Evolutionary conservation across 2,113 vertebrate species (phyloP), one percentile per base, ranked within the genome.

Genomic region (Notothenia rossii): DNA sequence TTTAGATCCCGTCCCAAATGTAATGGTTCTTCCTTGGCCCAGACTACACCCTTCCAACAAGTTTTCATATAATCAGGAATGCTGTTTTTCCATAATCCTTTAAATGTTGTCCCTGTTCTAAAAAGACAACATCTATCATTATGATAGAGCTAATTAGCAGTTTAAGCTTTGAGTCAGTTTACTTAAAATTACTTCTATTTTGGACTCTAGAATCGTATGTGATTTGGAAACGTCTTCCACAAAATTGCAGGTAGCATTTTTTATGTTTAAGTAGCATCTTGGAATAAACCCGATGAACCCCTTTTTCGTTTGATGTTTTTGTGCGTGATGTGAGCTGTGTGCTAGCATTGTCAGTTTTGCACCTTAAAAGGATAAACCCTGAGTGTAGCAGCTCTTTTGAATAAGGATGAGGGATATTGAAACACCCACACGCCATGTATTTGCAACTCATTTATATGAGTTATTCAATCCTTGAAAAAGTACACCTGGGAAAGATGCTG

Each of bases 391-490:
- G 87, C 51, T 45, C 69, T 58, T 29, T 83, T 88, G 75, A 86
- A 88, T 93, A 93, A 90, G 81, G 18, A 89, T 84, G 78, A 90
- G 77, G 65, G 49, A 72, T 68, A 67, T 36, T 77, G 73, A 86
- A 85, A 83, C 84, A 71, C 84, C 84, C 79, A 88, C 89, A 79
- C 33, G 1, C 46, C 58, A 60, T 77, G 79, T 60, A 81, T 86
- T 83, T 87, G 86, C 75, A 74, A 55, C 63, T 88, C 78, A 65
- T 61, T 81, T 81, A 13, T 59, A 59, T 25, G 66, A 81, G 56
- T 72, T 86, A 75, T 81, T 75, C 74, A 64, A 5, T 36, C 29
- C 20, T 20, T 60, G 58, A 76, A 70, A 79, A 70, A 67, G 49
- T 66, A 76, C 77, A 86, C 72, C 66, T 86, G 75, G 67, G 59